Base-by-base conservation (phyloP, 2,888 invertebrate species). In the Ephialtes manifestator region DNA sequence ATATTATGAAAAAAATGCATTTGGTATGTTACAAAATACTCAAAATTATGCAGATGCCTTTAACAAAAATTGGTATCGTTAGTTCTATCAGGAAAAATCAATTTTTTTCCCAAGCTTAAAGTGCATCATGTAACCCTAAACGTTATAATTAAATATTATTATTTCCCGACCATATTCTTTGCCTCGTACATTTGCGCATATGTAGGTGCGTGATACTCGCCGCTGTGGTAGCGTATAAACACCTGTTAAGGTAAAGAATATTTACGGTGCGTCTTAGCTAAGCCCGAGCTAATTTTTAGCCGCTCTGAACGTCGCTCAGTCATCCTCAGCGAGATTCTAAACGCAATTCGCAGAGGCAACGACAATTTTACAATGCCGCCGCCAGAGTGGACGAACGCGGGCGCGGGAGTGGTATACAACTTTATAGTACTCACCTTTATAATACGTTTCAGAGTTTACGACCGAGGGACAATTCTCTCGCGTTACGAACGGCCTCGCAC, bases 281-380 rank as follows among this genome's bases (percentile, higher is more conserved):
- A 4, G 55, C 48, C 24, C 28, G 18, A 35, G 74, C 35, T n/a
- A 63, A 48, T 63, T 48, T 60, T 18, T 48, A 74, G 48, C 18
- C 18, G 15, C 46, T 5, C 8, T 18, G 46, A 28, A 43, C 20
- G 58, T 58, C 60, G 46, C 31, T 58, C 24, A 24, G 28, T 65
- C 65, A 65, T 10, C 24, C 18, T 11, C 10, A 4, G 11, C 18
- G 39, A 15, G 31, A 72, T 74, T 63, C 48, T 63, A 65, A 55
- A 39, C 88, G 86, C 90, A 85, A 84, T 81, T 72, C 80, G 76
- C 79, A 76, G 84, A 81, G 86, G 78, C 83, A 80, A 87, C 77
- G 89, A 92, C 91, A 91, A 91, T 92, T 92, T 92, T 92, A 90
- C 90, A 92, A 92, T 91, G 90, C 87, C 87, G 86, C 82, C 85